Evolutionary conservation across 1,140 invertebrate genomes (phyloP), one percentile per base, ranked within the genome.

Genomic region (Dufourea novaeangliae): DNA sequence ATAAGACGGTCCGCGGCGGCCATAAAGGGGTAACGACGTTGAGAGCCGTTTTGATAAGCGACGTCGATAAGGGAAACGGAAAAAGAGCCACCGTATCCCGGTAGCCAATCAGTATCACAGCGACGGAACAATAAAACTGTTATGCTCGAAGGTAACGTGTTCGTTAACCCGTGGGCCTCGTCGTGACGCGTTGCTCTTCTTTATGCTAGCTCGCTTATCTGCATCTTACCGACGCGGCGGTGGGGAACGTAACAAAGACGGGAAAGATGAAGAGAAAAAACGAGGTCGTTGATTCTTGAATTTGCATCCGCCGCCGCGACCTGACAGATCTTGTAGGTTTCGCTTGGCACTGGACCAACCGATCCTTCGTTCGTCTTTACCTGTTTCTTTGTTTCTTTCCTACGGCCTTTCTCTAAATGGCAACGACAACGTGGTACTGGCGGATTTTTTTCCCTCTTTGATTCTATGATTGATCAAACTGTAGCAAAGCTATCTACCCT

Each of bases 151-250:
- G 12, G 52, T 29, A 56, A 41, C 34, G 25, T 66, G 70, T 54
- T 74, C 71, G 46, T 74, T 66, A 73, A 64, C 57, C 44, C 25
- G 32, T 44, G n/a, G n/a, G 46, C 59, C 59, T 17, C 44, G 17
- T 39, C 17, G 34, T 57, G 52, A 12, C n/a, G 37, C 54, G n/a
- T n/a, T n/a, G 37, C 4, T 22, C 17, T 22, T 17, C 44, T 73
- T 73, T 52, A 50, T 50, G 70, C 17, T 0, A 12, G 14, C n/a
- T n/a, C n/a, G 44, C 32, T 73, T 64, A 73, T 73, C 59, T 64
- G 17, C 22, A 4, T 12, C 37, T 25, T n/a, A 22, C 46, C 25
- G 8, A 1, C 25, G 14, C 7, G 11, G 11, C 46, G 46, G 20
- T 8, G 20, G 20, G 46, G 20, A 50, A 50, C n/a, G n/a, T n/a